A percentile compares a stretch with the other conserved stretches of the same genome.
Evolutionary conservation across 2,797 vertebrate genomes (phyloP).

Genomic region (Muraenolepis orangiensis): DNA sequence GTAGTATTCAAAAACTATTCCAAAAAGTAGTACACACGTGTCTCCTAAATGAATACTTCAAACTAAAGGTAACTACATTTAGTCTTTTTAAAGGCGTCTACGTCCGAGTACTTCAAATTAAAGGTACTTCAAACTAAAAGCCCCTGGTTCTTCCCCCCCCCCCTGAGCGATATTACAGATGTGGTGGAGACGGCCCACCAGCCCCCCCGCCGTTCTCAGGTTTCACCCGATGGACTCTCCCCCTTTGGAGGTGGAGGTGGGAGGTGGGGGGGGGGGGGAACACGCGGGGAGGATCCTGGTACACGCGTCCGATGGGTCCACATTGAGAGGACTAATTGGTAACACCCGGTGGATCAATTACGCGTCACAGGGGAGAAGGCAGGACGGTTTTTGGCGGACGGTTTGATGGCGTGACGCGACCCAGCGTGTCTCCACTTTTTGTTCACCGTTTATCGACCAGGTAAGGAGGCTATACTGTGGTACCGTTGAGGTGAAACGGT

Average conservation of each 20-base stretch:
- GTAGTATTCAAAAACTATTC: too few species aligned
- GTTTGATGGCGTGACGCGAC: background rate
- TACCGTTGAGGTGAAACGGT: too few species aligned
- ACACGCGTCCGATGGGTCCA: background rate
- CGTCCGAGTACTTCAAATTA: too few species aligned
- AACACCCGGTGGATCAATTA: background rate
- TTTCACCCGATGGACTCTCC: slow-evolving; percentile 50
- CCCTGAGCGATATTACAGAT: background rate
- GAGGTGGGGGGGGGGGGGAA: background rate
- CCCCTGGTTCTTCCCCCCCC: background rate
- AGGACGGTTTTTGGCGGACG: background rate
- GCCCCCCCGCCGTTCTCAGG: slow-evolving; percentile 51
- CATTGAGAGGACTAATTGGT: background rate
- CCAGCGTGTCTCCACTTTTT: too few species aligned
- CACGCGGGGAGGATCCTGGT: background rate
- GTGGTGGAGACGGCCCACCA: slow-evolving; percentile 43
- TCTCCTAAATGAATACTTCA: too few species aligned
- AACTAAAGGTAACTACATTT: too few species aligned
- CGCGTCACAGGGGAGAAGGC: background rate
- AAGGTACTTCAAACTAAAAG: background rate
- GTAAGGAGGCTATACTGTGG: too few species aligned
- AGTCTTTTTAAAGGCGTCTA: too few species aligned
- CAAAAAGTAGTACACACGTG: too few species aligned
- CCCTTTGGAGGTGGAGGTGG: slow-evolving; percentile 30
- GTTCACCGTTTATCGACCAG: too few species aligned